Base-by-base conservation (phyloP, 2,888 invertebrate species). In the Uropetala carovei region DNA sequence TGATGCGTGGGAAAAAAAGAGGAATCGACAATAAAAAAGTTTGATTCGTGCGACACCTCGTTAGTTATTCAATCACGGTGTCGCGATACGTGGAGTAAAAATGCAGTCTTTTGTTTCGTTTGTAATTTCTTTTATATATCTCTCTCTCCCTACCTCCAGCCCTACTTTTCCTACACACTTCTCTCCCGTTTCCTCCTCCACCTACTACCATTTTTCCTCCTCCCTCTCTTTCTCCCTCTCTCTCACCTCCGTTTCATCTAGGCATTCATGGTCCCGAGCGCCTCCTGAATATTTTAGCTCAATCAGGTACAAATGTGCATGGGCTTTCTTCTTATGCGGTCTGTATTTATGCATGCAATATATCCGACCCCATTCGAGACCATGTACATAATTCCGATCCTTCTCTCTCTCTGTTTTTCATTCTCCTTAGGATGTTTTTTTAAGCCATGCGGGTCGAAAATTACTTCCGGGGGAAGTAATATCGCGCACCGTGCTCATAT, bases 241-340 rank as follows among this genome's bases (percentile, higher is more conserved):
- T 14, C 16, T 27, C 27, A 5, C 86, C 5, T 22, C 27, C 86
- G 30, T 22, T 75, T 75, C 60, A 30, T 86, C 60, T 56, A 14
- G 60, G 64, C 89, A 43, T 89, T 68, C 89, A 89, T 89, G 75
- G 75, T 89, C 43, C 43, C 59, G 64, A 60, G 64, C 43, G 64
- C 16, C 89, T 68, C 64, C 30, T 89, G 89, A 89, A 89, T 89
- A 89, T 89, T 89, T 89, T 89, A 89, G 64, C 89, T 89, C 89
- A 89, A 89, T 89, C 89, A 89, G 64, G 89, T 89, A 30, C 64
- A 89, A 89, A 64, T 64, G 89, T 89, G 89, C 89, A 64, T 64
- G 30, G 60, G 60, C 86, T 57, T 56, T 57, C 83, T 57, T 83
- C 83, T 56, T 18, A 83, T 83, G 43, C 57, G 83, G n/a, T 8